Percentiles rank a stretch among this genome's conserved stretches.
phyloP scores from a whole-genome alignment of 2,797 vertebrate species.

The Enteromius fasciolatus region DNA sequence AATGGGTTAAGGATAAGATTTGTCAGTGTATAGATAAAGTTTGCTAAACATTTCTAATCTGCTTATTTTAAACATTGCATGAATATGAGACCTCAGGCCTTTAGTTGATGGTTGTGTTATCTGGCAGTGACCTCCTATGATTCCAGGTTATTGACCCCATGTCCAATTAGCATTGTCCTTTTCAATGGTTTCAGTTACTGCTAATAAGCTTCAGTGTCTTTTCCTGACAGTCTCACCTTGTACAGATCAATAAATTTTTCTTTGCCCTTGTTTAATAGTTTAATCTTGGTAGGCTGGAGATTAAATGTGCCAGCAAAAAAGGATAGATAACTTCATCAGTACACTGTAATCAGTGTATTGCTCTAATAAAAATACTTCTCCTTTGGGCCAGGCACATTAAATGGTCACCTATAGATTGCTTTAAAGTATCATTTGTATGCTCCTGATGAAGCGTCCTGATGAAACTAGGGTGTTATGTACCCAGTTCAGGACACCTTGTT shows the following conservation, averaged over 20 bases:
- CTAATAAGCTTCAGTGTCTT: constrained; percentile 20
- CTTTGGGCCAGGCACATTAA: neutral
- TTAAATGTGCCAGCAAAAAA: no score
- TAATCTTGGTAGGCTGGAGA: neutral
- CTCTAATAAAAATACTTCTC: neutral
- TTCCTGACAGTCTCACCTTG: neutral
- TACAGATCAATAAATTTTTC: neutral
- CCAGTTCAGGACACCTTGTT: neutral
- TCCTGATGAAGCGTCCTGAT: neutral
- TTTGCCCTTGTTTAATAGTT: constrained; percentile 4
- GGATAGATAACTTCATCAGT: no score
- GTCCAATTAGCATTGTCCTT: neutral
- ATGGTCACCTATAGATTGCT: neutral
- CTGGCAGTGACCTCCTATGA: neutral
- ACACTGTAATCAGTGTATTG: no score
- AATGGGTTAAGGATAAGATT: neutral
- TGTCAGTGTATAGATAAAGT: neutral
- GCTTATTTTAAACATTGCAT: neutral
- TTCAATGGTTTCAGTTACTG: neutral
- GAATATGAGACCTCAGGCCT: no score
- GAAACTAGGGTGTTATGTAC: neutral
- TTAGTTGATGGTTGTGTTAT: neutral
- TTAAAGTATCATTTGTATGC: neutral
- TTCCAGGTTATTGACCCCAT: constrained; percentile 14
- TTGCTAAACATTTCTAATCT: neutral